A percentile compares a stretch with the other conserved stretches of the same genome.
phyloP scores from a whole-genome alignment of 2,888 invertebrate genomes.

The Lydus trimaculatus region DNA sequence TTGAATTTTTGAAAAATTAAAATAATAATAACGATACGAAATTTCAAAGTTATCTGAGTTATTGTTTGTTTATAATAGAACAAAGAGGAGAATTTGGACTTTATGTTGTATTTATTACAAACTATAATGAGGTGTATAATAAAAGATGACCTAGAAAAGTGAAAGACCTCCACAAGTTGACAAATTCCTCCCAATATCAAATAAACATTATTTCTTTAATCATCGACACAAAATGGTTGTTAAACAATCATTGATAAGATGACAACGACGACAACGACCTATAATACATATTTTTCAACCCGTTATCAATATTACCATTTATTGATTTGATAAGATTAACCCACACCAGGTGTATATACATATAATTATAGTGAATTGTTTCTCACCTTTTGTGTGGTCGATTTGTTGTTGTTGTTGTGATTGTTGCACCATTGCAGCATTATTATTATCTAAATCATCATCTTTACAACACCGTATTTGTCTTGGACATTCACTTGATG shows the following conservation, averaged over 20 bases:
- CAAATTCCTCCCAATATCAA: neutral
- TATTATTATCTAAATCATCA: slow-evolving; percentile 6
- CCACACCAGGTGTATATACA: too few species aligned
- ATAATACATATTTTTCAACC: neutral
- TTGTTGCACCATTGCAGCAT: slow-evolving; percentile 4
- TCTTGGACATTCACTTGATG: slow-evolving; percentile 50
- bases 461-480: slow-evolving; percentile 1
- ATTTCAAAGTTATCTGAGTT: neutral
- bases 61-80: neutral
- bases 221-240: slow-evolving; percentile 1
- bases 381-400: neutral
- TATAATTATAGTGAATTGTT: neutral
- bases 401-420: too few species aligned
- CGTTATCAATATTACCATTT: neutral
- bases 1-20: neutral
- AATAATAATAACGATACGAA: neutral
- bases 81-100: neutral
- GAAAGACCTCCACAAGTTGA: neutral
- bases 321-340: neutral
- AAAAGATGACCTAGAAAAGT: slow-evolving; percentile 2
- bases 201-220: neutral
- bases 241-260: neutral
- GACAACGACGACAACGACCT: too few species aligned
- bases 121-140: neutral
- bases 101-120: neutral